A percentile compares a stretch with the other conserved stretches of the same genome.
phyloP scores from a whole-genome alignment of 2,797 vertebrate genomes.

The Mus caroli region DNA sequence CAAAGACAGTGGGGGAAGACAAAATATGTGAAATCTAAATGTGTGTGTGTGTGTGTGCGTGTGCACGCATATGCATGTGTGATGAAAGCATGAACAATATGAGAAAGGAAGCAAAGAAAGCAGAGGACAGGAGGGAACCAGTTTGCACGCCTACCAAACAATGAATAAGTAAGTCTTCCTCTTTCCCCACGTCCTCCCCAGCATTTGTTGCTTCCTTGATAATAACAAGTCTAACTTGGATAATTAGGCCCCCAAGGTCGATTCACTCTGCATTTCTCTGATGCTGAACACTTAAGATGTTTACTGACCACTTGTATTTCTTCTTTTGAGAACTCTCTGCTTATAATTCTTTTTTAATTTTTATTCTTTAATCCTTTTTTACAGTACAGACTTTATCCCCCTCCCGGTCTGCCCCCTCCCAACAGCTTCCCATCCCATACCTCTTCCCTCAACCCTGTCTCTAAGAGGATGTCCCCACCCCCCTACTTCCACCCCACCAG shows the following conservation, averaged over 20 bases:
- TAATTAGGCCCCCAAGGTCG: not conserved
- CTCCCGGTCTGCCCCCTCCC: too few relatives aligned
- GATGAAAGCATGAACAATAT: not conserved
- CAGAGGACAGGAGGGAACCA: too few relatives aligned
- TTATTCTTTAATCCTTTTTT: too few relatives aligned
- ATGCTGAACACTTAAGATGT: not conserved
- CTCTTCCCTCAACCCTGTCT: too few relatives aligned
- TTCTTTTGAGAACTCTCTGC: not conserved
- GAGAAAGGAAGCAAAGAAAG: not conserved
- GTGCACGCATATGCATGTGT: too few relatives aligned
- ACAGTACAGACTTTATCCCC: too few relatives aligned
- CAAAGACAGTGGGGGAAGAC: not conserved
- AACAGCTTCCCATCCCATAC: too few relatives aligned
- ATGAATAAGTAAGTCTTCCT: not conserved
- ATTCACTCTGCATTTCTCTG: not conserved
- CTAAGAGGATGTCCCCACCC: too few relatives aligned
- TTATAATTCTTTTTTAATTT: not conserved
- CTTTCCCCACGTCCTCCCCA: not conserved
- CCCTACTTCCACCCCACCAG: too few relatives aligned
- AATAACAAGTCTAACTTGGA: not conserved
- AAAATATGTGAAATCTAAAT: not conserved
- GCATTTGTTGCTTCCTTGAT: not conserved
- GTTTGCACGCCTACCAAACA: not conserved
- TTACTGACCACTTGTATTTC: not conserved
- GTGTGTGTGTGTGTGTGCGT: not conserved